Conservation (phyloP, 2,113 vertebrate genomes). For the Coregonus clupeaformis region DNA sequence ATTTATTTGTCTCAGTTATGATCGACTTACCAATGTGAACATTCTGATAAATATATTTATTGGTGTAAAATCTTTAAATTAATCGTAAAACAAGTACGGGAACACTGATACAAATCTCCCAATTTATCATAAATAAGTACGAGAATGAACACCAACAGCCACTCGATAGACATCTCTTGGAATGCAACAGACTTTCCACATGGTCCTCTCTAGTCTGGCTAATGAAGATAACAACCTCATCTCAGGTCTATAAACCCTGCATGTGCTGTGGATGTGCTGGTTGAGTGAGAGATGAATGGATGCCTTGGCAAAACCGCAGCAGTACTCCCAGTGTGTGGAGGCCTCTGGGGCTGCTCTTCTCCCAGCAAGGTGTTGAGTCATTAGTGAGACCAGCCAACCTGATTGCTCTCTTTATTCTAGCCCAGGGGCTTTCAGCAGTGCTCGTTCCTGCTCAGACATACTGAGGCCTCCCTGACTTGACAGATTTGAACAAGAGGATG, state of each 20-base stretch:
- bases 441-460: conserved; percentile 18
- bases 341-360: neutral
- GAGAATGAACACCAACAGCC: neutral
- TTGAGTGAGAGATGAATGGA: conserved; percentile 2
- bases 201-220: too few relatives aligned
- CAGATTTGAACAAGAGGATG: neutral
- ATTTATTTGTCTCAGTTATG: too few relatives aligned
- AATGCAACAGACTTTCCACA: neutral
- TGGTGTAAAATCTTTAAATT: too few relatives aligned
- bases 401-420: conserved; percentile 34
- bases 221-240: too few relatives aligned
- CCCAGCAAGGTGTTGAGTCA: conserved; percentile 4
- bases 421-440: conserved; percentile 2
- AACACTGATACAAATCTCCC: too few relatives aligned
- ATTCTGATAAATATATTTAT: too few relatives aligned
- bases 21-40: too few relatives aligned
- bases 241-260: neutral
- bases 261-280: neutral
- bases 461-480: neutral
- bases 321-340: neutral
- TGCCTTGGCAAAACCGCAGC: conserved; percentile 18
- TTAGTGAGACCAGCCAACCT: neutral
- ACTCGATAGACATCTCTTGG: neutral
- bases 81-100: too few relatives aligned
- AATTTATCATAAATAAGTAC: too few relatives aligned